Base-by-base conservation (phyloP, 2,888 invertebrate genomes). In the Acanthacorydalis orientalis region DNA sequence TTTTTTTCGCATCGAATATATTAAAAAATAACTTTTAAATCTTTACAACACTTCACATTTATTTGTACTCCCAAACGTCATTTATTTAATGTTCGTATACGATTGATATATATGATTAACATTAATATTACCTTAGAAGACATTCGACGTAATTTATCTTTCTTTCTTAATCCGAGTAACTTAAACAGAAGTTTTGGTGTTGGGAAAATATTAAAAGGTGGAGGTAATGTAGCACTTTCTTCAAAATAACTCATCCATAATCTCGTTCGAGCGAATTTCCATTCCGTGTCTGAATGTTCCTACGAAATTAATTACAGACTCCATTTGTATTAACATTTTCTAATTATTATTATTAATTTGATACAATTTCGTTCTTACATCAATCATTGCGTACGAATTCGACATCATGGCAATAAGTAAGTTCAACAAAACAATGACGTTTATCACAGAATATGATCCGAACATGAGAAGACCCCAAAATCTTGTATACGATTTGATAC, bases 331-430 rank as follows among this genome's bases (percentile, higher is more conserved):
- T 23, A 23, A 23, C 1, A 38, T 38, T 38, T 38, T 38, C 38
- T 9, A 38, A 11, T 38, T 38, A 23, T 23, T 2, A 23, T 23
- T 23, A 23, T 33, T 7, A 38, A 38, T 38, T 7, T 47, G 39
- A 37, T 42, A 43, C 38, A 38, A 46, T 50, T 48, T 40, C 53
- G 23, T 23, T 68, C 80, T 78, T 68, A 92, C 93, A 62, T 81
- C 83, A 59, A 95, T 95, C 68, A 84, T 80, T 43, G 91, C 84
- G 61, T 90, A 95, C 1, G 92, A 92, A 68, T 92, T 95, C 57
- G 90, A 91, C 92, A 95, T 93, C 95, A 95, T 96, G 55, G 95
- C 95, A 60, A 95, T 95, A 53, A 95, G 81, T 50, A 95, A 80
- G 64, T 95, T 95, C 55, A 95, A 68, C 38, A 95, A 70, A 11